Conservation (phyloP, 2,113 vertebrate genomes). For the Leptosomus discolor region DNA sequence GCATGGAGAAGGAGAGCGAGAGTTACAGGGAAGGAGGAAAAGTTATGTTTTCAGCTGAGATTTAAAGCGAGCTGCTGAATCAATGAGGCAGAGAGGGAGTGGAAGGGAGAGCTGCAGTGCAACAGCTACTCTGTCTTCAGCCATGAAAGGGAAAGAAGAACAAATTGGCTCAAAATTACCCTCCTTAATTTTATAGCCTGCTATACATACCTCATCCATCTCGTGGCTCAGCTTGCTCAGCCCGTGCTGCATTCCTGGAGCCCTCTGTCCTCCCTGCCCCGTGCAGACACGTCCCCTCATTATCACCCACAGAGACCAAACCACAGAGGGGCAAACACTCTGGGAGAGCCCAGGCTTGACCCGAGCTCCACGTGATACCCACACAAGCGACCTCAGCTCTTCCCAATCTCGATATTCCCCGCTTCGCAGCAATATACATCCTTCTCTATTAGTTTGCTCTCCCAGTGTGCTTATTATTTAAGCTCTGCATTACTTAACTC, state of each 20-base stretch:
- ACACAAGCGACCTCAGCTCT: background rate
- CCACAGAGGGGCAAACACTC: accelerated
- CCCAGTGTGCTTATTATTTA: background rate
- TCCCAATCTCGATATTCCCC: background rate
- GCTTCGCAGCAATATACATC: background rate
- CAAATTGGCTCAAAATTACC: background rate
- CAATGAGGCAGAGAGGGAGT: background rate
- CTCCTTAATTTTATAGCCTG: background rate
- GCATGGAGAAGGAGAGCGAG: background rate
- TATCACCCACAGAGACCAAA: background rate
- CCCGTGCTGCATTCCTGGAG: accelerated
- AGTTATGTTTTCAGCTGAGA: background rate
- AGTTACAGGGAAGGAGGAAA: background rate
- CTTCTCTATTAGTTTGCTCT: background rate
- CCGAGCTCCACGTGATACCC: background rate
- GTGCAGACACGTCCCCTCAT: background rate
- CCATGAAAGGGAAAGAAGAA: background rate
- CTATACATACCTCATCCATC: background rate
- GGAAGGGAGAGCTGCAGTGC: background rate
- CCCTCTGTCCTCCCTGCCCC: background rate
- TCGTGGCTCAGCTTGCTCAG: background rate
- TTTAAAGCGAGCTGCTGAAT: background rate
- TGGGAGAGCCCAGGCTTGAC: accelerated
- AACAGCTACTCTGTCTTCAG: background rate
- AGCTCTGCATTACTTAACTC: constrained; percentile 15